Evolutionary conservation across 2,888 invertebrate species (phyloP).

Genomic region (Bellardia bayeri): DNA sequence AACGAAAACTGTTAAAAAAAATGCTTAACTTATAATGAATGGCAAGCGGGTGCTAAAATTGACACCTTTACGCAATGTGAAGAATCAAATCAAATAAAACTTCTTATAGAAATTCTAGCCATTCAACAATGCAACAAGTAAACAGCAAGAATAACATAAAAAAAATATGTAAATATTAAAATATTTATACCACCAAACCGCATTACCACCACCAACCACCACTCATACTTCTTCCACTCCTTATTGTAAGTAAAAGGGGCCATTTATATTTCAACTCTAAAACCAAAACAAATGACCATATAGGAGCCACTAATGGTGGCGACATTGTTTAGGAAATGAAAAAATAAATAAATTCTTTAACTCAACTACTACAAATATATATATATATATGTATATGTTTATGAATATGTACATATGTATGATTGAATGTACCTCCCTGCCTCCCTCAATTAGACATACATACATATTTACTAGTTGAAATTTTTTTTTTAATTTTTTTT

Average conservation of each 20-base stretch:
- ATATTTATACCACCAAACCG: neutral
- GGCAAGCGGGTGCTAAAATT: slow-evolving; percentile 72
- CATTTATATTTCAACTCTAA: slow-evolving; percentile 56
- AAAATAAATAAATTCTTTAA: slow-evolving; percentile 17
- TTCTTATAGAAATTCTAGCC: neutral
- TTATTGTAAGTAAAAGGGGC: slow-evolving; percentile 6
- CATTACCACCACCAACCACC: neutral
- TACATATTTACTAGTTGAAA: neutral
- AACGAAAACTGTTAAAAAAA: neutral
- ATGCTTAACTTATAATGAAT: slow-evolving; percentile 61
- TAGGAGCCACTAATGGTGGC: slow-evolving; percentile 32
- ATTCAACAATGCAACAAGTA: slow-evolving; percentile 56
- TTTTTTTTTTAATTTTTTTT: neutral
- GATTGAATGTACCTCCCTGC: neutral
- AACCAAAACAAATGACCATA: slow-evolving; percentile 33
- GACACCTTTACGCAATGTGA: slow-evolving; percentile 71
- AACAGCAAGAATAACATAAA: slow-evolving; percentile 42
- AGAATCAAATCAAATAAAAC: slow-evolving; percentile 59
- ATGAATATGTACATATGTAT: neutral
- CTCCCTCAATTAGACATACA: neutral
- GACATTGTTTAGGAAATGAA: slow-evolving; percentile 37
- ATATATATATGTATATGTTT: too few relatives aligned
- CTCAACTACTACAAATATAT: neutral
- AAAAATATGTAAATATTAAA: slow-evolving; percentile 20
- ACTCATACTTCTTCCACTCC: neutral